These are phyloP conservation scores for Hylaeus volcanicus DNA, from an alignment of 1,140 invertebrate genomes.

Conservation along the genomic window DNA sequence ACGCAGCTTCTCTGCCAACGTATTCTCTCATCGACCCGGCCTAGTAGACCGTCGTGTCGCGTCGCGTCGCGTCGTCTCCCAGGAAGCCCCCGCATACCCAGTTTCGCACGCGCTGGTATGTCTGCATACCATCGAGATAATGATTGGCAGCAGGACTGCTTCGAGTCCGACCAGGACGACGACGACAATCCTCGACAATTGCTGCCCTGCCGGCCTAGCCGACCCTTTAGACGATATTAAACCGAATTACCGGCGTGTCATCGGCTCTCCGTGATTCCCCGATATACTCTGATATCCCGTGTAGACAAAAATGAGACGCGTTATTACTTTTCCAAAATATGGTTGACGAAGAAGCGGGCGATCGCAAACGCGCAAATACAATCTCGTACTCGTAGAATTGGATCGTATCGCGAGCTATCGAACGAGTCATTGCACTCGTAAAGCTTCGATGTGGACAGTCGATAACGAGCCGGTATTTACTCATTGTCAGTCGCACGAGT, in stretches of 20 bases:
- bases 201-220: neutral
- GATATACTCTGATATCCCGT: neutral
- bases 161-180: constrained; percentile 52
- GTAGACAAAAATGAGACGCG: neutral
- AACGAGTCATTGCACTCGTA: too few relatives aligned
- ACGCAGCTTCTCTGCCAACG: constrained; percentile 62
- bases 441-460: neutral
- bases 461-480: constrained; percentile 16
- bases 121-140: constrained; percentile 75
- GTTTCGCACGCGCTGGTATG: constrained; percentile 73
- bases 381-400: too few relatives aligned
- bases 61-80: constrained; percentile 40
- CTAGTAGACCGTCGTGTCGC: constrained; percentile 14
- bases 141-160: constrained; percentile 69
- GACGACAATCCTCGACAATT: constrained; percentile 33
- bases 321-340: too few relatives aligned
- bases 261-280: constrained; percentile 15
- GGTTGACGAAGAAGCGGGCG: too few relatives aligned
- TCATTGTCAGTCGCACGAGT: neutral
- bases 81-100: constrained; percentile 71
- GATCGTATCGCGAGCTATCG: too few relatives aligned
- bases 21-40: constrained; percentile 64
- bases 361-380: too few relatives aligned
- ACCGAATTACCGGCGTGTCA: constrained; percentile 20
- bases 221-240: constrained; percentile 20